Evolutionary conservation across 1,140 invertebrate species (phyloP).

Genomic region (Pseudomyrmex sp.): DNA sequence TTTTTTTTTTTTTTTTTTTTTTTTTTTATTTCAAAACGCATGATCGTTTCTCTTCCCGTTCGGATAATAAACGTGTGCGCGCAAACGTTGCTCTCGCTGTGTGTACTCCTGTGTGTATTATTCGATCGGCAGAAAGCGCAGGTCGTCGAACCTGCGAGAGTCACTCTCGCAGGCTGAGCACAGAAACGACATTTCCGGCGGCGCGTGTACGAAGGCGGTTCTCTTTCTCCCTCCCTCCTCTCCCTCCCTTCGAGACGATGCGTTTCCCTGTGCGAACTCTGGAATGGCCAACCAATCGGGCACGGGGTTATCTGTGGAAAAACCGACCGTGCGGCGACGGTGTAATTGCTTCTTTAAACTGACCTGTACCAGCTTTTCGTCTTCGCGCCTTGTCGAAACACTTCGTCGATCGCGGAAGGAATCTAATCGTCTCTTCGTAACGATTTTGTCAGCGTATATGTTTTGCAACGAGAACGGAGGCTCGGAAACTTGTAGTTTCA

Average conservation of each 20-base stretch:
- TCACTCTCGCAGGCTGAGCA: conserved; percentile 61
- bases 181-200: conserved; percentile 60
- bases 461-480: neutral
- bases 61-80: neutral
- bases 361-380: conserved; percentile 8
- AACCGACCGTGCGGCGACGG: conserved; percentile 40
- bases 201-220: conserved; percentile 29
- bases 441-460: conserved; percentile 1
- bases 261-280: conserved; percentile 46
- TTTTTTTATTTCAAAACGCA: neutral
- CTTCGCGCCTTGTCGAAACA: conserved; percentile 33
- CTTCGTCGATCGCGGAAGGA: conserved; percentile 55
- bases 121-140: conserved; percentile 24
- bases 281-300: conserved; percentile 53
- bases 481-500: too few relatives aligned
- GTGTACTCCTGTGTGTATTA: neutral
- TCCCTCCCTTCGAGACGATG: conserved; percentile 13
- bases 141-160: conserved; percentile 54
- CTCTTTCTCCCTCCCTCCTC: neutral
- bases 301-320: conserved; percentile 14
- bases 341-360: conserved; percentile 60
- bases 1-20: too few relatives aligned
- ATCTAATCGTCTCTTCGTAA: conserved; percentile 7
- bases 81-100: neutral
- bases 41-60: neutral